Evolutionary conservation across 37 sponge, comb jelly and placozoan species (phyloP), one percentile per base, ranked within the genome.

Genomic region (Haliclona indistincta): DNA sequence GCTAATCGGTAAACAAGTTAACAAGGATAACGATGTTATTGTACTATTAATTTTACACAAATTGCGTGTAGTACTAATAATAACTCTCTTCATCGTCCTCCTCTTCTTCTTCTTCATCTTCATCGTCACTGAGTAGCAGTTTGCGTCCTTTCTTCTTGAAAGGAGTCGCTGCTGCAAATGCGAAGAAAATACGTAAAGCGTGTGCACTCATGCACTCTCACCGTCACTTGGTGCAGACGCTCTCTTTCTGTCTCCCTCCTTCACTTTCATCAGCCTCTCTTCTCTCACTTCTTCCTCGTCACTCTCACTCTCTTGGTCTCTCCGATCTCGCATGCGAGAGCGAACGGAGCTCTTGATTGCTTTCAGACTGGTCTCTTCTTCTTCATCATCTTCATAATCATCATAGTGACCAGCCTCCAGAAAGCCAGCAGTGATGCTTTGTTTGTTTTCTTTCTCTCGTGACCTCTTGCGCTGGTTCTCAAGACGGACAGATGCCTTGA

Each of bases 391-490:
- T 39, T 70, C 71, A 76, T 68, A 67, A 70, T 70, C 65, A 13
- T 66, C 35, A n/a, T 64, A 63, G 1, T 72, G 19, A n/a, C 76
- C 88, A 0, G 90, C 87, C 65, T 96, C 97, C 72, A 96, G 64
- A 68, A 86, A 89, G 30, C 77, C 43, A 0, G 88, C 85, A 2
- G 82, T 82, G 40, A 93, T 45, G 5, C 88, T 66, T 2, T 67
- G 62, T 43, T 38, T 67, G 28, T 56, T 11, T 36, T 64, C 20
- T 54, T 76, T 83, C 80, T 96, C 94, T 41, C 81, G 74, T 67
- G 84, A 35, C 3, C 91, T 67, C 63, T 77, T 71, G 76, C 93
- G 89, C 83, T 81, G 82, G 77, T 76, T 86, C 67, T 87, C 94
- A 4, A 78, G 25, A n/a, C 84, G 47, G 0, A 86, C 56, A n/a